Evolutionary conservation across 2,888 invertebrate genomes (phyloP).

Genomic region (Pasiphila rectangulata): DNA sequence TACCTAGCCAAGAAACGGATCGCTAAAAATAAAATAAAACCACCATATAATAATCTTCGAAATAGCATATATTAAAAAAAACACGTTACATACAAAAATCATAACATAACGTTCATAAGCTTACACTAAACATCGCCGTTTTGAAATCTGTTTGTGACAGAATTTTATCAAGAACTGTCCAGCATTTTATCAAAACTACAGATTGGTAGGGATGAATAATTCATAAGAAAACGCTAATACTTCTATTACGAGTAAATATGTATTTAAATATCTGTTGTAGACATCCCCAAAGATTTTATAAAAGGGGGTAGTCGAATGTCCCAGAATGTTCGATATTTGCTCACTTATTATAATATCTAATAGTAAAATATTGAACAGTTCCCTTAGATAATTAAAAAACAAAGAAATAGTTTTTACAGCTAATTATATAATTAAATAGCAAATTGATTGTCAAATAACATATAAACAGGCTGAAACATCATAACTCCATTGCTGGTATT

Average conservation of each 20-base stretch:
- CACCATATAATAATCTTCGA: slow-evolving; percentile 64
- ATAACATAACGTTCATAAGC: slow-evolving; percentile 59
- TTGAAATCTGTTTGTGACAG: slow-evolving; percentile 24
- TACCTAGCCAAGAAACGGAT: neutral
- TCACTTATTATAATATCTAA: neutral
- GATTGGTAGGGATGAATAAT: neutral
- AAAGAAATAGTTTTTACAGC: slow-evolving; percentile 35
- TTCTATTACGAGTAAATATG: neutral
- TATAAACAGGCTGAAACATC: neutral
- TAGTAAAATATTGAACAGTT: slow-evolving; percentile 19
- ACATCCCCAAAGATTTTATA: no score
- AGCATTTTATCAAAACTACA: slow-evolving; percentile 9
- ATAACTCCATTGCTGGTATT: slow-evolving; percentile 1
- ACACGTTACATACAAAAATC: slow-evolving; percentile 55
- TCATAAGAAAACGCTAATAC: neutral
- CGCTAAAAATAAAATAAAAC: slow-evolving; percentile 50
- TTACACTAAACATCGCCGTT: slow-evolving; percentile 43
- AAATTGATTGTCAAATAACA: slow-evolving; percentile 26
- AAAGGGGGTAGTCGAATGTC: no score
- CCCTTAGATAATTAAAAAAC: slow-evolving; percentile 17
- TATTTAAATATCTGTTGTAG: no score
- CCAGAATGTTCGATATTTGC: neutral
- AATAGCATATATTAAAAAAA: slow-evolving; percentile 75
- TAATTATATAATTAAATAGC: slow-evolving; percentile 30
- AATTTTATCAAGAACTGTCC: slow-evolving; percentile 23